These are phyloP conservation scores for Athripsodes cinereus DNA, from an alignment of 2,888 invertebrate species.

Conservation along the genomic window DNA sequence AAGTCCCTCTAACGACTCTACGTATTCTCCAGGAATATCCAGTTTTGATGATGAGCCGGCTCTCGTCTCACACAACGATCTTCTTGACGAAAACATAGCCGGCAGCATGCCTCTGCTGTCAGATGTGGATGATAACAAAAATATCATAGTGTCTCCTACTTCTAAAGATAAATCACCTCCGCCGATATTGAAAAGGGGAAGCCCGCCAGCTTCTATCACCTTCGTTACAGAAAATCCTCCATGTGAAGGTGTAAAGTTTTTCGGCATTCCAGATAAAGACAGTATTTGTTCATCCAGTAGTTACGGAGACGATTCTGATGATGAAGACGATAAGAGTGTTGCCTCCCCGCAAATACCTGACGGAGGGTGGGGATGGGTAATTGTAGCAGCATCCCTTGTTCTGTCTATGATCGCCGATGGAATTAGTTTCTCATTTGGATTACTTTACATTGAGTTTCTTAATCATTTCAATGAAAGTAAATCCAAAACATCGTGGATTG, in stretches of 20 bases:
- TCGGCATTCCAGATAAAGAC: conserved; percentile 48
- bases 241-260: conserved; percentile 49
- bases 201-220: conserved; percentile 15
- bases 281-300: conserved; percentile 41
- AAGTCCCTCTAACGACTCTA: conserved; percentile 31
- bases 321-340: conserved; percentile 32
- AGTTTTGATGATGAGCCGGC: conserved; percentile 33
- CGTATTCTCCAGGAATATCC: conserved; percentile 33
- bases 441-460: conserved; percentile 78
- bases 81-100: conserved; percentile 32
- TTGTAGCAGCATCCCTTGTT: conserved; percentile 78
- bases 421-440: conserved; percentile 87
- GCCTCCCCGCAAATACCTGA: conserved; percentile 61
- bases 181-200: conserved; percentile 33
- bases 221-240: conserved; percentile 36
- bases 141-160: conserved; percentile 24
- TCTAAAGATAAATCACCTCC: conserved; percentile 34
- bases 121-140: conserved; percentile 30
- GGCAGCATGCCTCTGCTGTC: conserved; percentile 29
- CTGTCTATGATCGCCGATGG: conserved; percentile 91
- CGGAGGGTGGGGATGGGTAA: conserved; percentile 86
- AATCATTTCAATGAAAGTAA: conserved; percentile 75
- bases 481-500: conserved; percentile 84
- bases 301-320: conserved; percentile 30
- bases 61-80: conserved; percentile 33